phyloP scores from a whole-genome alignment of 2,888 invertebrate species.

The Meghimatium bilineatum region DNA sequence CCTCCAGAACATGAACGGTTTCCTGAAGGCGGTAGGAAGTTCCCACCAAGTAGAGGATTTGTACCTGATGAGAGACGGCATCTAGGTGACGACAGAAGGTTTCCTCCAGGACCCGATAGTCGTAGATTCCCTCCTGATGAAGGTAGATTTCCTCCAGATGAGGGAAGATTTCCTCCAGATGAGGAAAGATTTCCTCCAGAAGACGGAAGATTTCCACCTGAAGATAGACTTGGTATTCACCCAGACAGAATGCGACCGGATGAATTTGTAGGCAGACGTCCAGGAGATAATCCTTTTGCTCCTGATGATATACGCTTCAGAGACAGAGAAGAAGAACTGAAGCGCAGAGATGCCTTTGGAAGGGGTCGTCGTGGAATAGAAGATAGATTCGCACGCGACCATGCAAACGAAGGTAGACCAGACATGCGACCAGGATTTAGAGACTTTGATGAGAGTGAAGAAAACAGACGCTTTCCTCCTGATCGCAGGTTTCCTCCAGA shows the following conservation, averaged over 20 bases:
- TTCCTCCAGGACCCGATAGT: conserved; percentile 35
- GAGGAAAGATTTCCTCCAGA: conserved; percentile 25
- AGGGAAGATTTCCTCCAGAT: conserved; percentile 29
- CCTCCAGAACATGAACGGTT: conserved; percentile 26
- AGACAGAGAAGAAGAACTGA: conserved; percentile 43
- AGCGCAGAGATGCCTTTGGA: conserved; percentile 13
- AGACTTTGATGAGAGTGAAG: conserved; percentile 24
- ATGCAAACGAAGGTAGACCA: conserved; percentile 25
- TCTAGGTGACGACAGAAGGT: conserved; percentile 27
- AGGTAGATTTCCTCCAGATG: conserved; percentile 26
- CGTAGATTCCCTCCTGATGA: conserved; percentile 31
- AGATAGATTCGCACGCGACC: conserved; percentile 20
- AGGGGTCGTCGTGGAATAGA: conserved; percentile 25
- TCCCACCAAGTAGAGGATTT: conserved; percentile 24
- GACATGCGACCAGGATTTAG: conserved; percentile 5
- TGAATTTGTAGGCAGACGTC: conserved; percentile 29
- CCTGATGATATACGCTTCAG: conserved; percentile 38
- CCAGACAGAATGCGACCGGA: conserved; percentile 30
- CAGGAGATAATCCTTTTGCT: conserved; percentile 39
- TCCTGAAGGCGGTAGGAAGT: conserved; percentile 31
- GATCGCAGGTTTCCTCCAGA: conserved; percentile 37
- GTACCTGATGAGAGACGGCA: conserved; percentile 20
- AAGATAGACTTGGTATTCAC: conserved; percentile 34
- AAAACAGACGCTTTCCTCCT: conserved; percentile 14
- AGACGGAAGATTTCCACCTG: conserved; percentile 25